A percentile compares a stretch with the other conserved stretches of the same genome.
Evolutionary conservation across 2,888 invertebrate genomes (phyloP).

Genomic region (Apamea sordens): DNA sequence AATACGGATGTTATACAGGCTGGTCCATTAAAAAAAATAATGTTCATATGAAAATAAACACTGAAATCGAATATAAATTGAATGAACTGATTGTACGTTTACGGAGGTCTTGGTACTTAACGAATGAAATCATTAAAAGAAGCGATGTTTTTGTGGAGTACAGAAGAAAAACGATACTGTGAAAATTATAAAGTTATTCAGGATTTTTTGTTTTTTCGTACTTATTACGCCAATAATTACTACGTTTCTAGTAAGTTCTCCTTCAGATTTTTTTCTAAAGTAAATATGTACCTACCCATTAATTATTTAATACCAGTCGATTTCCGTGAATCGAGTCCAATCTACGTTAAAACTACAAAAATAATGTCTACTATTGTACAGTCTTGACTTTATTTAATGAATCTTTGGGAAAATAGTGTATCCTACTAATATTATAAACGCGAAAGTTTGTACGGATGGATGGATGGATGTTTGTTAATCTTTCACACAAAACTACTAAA

Average conservation of each 20-base stretch:
- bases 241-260: background rate
- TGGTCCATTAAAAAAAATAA: slow-evolving; percentile 77
- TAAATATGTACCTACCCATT: background rate
- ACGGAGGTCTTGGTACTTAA: slow-evolving; percentile 22
- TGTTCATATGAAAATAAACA: slow-evolving; percentile 75
- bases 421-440: too few species aligned
- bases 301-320: background rate
- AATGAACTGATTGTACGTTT: slow-evolving; percentile 56
- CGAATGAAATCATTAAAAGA: slow-evolving; percentile 27
- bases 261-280: too few species aligned
- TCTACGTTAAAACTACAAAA: background rate
- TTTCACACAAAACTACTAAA: too few species aligned
- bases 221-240: background rate
- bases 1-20: slow-evolving; percentile 80
- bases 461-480: too few species aligned
- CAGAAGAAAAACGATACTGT: background rate
- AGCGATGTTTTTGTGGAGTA: slow-evolving; percentile 9
- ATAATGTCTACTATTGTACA: too few species aligned
- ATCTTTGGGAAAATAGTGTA: slow-evolving; percentile 19
- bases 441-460: too few species aligned
- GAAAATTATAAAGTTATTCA: slow-evolving; percentile 20
- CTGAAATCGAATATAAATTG: slow-evolving; percentile 73
- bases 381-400: background rate
- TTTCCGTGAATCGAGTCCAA: background rate
- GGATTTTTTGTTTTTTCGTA: background rate